These are phyloP conservation scores for Schizaphis graminum DNA, from an alignment of 2,888 invertebrate species.

Conservation along the genomic window DNA sequence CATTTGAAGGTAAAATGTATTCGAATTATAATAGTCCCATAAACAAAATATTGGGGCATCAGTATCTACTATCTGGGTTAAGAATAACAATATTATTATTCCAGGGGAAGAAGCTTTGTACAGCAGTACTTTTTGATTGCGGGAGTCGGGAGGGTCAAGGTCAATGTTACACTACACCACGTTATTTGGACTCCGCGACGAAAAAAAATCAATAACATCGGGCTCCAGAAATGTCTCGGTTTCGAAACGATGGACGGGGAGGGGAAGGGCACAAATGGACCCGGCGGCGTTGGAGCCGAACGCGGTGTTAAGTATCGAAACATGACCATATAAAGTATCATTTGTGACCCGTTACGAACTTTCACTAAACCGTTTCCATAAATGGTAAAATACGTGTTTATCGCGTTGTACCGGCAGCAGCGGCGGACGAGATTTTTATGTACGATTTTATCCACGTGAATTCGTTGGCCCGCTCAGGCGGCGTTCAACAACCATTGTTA, in stretches of 20 bases:
- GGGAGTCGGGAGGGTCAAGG: conserved; percentile 49
- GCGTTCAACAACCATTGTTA: neutral
- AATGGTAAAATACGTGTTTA: neutral
- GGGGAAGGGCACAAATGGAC: neutral
- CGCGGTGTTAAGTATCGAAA: neutral
- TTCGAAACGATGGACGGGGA: neutral
- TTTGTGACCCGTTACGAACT: neutral
- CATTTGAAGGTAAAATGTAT: neutral
- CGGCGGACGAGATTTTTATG: neutral
- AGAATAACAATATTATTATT: neutral
- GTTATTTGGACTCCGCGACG: conserved; percentile 10
- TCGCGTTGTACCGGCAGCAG: neutral
- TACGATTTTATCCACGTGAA: neutral
- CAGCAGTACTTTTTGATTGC: neutral
- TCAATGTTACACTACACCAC: conserved; percentile 47
- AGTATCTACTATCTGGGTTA: neutral
- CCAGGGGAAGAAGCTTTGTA: neutral
- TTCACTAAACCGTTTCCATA: conserved; percentile 35
- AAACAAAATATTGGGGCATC: neutral
- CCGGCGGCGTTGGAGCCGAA: neutral
- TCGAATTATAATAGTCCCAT: neutral
- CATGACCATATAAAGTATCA: conserved; percentile 45
- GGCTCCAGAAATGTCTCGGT: neutral
- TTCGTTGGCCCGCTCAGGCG: too few species aligned
- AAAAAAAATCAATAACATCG: conserved; percentile 38